A percentile compares a stretch with the other conserved stretches of the same genome.
Conservation (phyloP, 2,797 vertebrate genomes). For the Micromesistius poutassou region DNA sequence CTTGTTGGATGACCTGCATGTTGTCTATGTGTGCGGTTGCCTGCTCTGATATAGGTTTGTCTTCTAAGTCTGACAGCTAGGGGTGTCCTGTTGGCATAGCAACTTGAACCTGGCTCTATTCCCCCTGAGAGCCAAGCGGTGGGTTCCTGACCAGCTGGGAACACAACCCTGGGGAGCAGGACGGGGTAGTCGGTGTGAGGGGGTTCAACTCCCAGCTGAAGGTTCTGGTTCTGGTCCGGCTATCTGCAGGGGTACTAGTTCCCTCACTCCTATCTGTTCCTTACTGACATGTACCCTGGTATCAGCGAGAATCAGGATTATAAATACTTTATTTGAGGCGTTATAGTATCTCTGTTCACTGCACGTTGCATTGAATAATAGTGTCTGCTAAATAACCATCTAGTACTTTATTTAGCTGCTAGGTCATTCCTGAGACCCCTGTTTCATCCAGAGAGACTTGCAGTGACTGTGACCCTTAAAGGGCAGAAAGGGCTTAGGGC, state of each 20-base stretch:
- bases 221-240: background rate
- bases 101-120: background rate
- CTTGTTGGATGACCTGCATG: conserved; percentile 38
- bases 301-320: no score
- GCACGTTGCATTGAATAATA: background rate
- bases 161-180: background rate
- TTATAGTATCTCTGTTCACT: background rate
- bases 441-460: background rate
- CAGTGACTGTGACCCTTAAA: background rate
- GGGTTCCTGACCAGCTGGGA: background rate
- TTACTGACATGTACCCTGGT: no score
- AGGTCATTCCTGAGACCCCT: no score
- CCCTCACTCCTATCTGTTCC: no score
- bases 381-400: background rate
- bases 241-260: background rate
- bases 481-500: background rate
- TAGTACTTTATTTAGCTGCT: background rate
- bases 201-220: background rate
- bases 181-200: background rate
- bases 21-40: conserved; percentile 30
- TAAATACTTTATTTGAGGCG: no score
- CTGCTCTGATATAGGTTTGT: conserved; percentile 33
- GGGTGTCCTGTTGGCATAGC: background rate
- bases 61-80: conserved; percentile 3
- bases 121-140: background rate